Conservation (phyloP, 1,140 invertebrate genomes). For the Lepidotrigona ventralis region DNA sequence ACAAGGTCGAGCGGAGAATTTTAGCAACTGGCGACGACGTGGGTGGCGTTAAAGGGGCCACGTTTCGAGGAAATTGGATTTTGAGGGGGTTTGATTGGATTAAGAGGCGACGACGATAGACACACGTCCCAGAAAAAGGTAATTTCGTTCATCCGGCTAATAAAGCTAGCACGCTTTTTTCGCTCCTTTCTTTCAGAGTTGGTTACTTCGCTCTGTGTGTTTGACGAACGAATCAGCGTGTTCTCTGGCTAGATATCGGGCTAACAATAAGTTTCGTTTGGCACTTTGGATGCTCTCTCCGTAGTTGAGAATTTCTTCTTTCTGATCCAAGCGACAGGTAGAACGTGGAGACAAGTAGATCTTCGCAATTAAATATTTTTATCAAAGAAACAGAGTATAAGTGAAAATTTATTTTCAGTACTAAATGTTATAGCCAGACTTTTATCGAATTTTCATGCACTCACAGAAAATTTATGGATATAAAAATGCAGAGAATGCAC, state of each 20-base stretch:
- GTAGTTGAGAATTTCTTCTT: background rate
- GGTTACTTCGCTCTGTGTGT: background rate
- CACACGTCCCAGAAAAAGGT: constrained; percentile 25
- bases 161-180: constrained; percentile 12
- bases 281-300: background rate
- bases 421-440: too few relatives aligned
- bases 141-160: constrained; percentile 34
- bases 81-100: constrained; percentile 43
- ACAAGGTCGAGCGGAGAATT: constrained; percentile 38
- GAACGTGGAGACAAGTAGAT: background rate
- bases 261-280: background rate
- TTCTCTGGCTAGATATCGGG: background rate
- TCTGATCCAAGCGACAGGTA: background rate
- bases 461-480: too few relatives aligned
- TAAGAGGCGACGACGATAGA: constrained; percentile 28
- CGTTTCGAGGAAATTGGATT: constrained; percentile 39
- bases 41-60: constrained; percentile 30
- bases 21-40: constrained; percentile 15
- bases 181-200: background rate
- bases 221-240: background rate
- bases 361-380: too few relatives aligned
- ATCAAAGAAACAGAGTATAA: too few relatives aligned
- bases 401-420: too few relatives aligned
- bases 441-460: too few relatives aligned
- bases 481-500: too few relatives aligned